Conservation (phyloP, 2,113 vertebrate species). For the Forbesichthys papilliferus region DNA sequence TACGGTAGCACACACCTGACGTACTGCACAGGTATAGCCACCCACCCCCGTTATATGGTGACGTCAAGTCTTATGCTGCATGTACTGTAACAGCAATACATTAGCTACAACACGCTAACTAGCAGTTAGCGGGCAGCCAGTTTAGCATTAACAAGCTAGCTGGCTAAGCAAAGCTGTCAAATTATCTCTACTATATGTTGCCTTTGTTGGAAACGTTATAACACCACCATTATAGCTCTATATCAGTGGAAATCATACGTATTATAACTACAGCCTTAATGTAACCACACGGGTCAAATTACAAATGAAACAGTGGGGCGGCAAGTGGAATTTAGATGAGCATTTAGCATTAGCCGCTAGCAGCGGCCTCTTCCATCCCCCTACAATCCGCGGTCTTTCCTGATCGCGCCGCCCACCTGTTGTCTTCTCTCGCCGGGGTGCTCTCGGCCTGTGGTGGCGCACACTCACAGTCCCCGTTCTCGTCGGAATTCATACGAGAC, state of each 20-base stretch:
- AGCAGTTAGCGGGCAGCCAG: background rate
- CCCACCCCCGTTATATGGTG: background rate
- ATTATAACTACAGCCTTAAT: background rate
- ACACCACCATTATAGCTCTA: background rate
- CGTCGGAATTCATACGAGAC: conserved; percentile 82
- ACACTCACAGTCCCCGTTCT: conserved; percentile 81
- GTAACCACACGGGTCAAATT: background rate
- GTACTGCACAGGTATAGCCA: background rate
- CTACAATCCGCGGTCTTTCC: conserved; percentile 53
- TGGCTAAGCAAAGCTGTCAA: conserved; percentile 30
- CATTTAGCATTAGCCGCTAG: background rate
- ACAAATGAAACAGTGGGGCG: background rate
- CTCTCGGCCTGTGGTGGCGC: conserved; percentile 79
- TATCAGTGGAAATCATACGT: background rate
- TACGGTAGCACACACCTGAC: no score
- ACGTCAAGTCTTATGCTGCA: background rate
- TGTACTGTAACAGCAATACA: no score
- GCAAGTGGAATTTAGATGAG: conserved; percentile 10
- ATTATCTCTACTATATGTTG: background rate
- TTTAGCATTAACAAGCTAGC: background rate
- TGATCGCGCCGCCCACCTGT: conserved; percentile 62
- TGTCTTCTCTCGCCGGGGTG: conserved; percentile 64
- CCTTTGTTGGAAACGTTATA: background rate
- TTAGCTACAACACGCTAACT: background rate
- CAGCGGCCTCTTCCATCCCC: background rate